phyloP scores from a whole-genome alignment of 2,888 invertebrate genomes.

The Sarcophaga caerulescens region DNA sequence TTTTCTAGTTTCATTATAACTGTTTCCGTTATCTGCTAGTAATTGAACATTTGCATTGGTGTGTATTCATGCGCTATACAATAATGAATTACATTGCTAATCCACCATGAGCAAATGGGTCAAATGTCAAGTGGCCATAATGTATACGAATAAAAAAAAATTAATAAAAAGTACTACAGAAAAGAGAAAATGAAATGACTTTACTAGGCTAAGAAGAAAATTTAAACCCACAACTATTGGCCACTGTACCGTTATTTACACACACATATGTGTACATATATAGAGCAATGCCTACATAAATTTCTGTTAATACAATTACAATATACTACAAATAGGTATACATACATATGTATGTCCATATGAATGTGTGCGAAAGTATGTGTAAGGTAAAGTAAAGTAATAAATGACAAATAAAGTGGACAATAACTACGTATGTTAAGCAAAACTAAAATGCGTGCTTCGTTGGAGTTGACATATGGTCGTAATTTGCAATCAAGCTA shows the following conservation, averaged over 20 bases:
- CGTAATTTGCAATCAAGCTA: conserved; percentile 80
- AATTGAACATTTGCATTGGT: background rate
- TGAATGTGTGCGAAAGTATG: background rate
- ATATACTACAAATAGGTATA: conserved; percentile 11
- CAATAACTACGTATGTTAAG: conserved; percentile 40
- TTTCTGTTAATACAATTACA: conserved; percentile 27
- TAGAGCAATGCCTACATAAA: conserved; percentile 32
- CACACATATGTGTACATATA: background rate
- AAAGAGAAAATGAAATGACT: conserved; percentile 54
- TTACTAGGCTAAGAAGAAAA: conserved; percentile 44
- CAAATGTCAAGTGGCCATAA: conserved; percentile 26
- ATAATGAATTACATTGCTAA: conserved; percentile 19
- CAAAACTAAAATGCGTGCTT: conserved; percentile 65
- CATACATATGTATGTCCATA: background rate
- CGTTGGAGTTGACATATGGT: conserved; percentile 74
- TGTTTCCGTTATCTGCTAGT: background rate
- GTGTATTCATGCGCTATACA: background rate
- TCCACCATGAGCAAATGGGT: conserved; percentile 32
- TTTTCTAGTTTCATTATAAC: background rate
- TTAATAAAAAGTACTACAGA: background rate
- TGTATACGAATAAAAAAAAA: background rate
- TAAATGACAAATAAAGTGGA: conserved; percentile 50
- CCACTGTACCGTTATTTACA: conserved; percentile 36
- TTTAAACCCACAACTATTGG: conserved; percentile 51
- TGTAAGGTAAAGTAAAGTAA: conserved; percentile 19